Evolutionary conservation across 2,797 vertebrate genomes (phyloP).

Genomic region (Knipowitschia caucasica): DNA sequence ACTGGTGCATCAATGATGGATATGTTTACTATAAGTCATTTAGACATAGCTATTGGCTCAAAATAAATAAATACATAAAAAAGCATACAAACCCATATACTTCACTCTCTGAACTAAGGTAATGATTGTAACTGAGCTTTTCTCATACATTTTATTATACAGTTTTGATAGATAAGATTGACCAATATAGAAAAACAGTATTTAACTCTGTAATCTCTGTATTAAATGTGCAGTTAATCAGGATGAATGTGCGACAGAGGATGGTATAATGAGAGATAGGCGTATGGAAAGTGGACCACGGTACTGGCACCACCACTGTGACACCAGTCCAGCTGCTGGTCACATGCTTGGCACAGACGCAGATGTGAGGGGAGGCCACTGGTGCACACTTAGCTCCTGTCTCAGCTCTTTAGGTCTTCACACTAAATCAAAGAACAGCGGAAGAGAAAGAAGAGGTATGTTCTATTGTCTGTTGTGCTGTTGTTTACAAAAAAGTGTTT

Average conservation of each 20-base stretch:
- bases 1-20: no score
- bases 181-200: no score
- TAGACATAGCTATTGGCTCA: no score
- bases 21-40: no score
- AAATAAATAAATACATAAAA: no score
- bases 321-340: constrained; percentile 59
- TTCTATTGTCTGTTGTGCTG: no score
- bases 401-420: constrained; percentile 22
- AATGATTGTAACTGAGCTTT: no score
- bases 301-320: constrained; percentile 49
- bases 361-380: constrained; percentile 30
- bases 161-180: no score
- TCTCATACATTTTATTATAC: no score
- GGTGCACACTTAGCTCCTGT: constrained; percentile 30
- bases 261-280: constrained; percentile 32
- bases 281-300: constrained; percentile 36
- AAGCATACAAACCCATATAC: no score
- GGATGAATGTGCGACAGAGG: constrained; percentile 17
- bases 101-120: no score
- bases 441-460: constrained; percentile 1
- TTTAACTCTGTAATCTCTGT: neutral
- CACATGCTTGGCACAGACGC: constrained; percentile 51
- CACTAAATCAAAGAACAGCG: constrained; percentile 5
- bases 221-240: neutral
- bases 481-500: no score